Evolutionary conservation across 2,113 vertebrate genomes (phyloP).

Genomic region (Xenotilapia leptura): DNA sequence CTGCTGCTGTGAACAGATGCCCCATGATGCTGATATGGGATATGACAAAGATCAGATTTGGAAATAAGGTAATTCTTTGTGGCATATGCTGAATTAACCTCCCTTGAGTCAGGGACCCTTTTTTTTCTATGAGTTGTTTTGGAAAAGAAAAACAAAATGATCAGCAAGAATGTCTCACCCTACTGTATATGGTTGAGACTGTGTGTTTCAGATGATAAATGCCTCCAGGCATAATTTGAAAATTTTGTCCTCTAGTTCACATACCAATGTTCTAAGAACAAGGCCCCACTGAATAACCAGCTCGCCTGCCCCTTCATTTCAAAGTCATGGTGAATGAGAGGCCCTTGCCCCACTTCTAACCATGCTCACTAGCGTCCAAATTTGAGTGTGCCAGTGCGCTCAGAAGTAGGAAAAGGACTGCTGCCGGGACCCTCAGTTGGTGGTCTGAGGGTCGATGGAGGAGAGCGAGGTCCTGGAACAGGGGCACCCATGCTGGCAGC

Average conservation of each 20-base stretch:
- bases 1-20: constrained; percentile 22
- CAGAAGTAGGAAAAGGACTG: constrained; percentile 46
- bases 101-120: neutral
- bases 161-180: neutral
- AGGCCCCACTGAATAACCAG: constrained; percentile 42
- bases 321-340: constrained; percentile 26
- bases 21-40: neutral
- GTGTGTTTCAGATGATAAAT: constrained; percentile 3
- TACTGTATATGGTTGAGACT: neutral
- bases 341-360: neutral
- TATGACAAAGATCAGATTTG: constrained; percentile 10
- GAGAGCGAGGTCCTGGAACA: constrained; percentile 58
- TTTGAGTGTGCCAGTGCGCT: constrained; percentile 71
- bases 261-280: constrained; percentile 34
- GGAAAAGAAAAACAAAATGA: constrained; percentile 14
- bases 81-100: constrained; percentile 5
- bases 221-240: constrained; percentile 19
- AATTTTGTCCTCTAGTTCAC: constrained; percentile 7
- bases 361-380: constrained; percentile 66
- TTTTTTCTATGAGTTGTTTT: constrained; percentile 27
- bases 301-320: constrained; percentile 39
- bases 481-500: constrained; percentile 46
- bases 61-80: constrained; percentile 13
- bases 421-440: constrained; percentile 49
- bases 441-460: constrained; percentile 58